Base-by-base conservation (phyloP, 2,797 vertebrate genomes). In the Neolamprologus multifasciatus region DNA sequence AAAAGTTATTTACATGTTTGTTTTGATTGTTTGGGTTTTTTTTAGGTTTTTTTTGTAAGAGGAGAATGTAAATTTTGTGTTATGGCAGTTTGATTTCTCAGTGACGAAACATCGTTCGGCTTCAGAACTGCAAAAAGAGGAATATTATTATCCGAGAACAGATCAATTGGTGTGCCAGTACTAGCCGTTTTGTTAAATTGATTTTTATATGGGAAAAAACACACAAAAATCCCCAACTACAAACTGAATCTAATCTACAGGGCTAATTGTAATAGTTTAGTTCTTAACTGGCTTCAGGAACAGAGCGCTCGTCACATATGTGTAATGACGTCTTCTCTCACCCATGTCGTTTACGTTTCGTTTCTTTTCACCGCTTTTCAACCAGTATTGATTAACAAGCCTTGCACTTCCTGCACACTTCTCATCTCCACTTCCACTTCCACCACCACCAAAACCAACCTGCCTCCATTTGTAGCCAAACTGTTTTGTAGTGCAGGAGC, bases 31-130 rank as follows among this genome's bases (percentile, higher is more conserved):
- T 84, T 81, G n/a, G n/a, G 91, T 31, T 31, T 7, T 29, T n/a
- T 36, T 17, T 5, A 1, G 83, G 79, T 90, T 5, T 33, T 19
- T 69, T 40, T 71, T 93, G 87, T 86, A 89, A 89, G 86, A 88
- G 93, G 95, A 97, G 96, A 97, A 97, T 98, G 97, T 97, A 97
- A 14, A 96, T 96, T 97, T 96, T 84, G 54, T 84, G 74, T 92
- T 88, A 96, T 96, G 93, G 93, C 95, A 95, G 92, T 97, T 97
- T 91, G 95, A 96, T 97, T 97, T 97, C 95, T 97, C 95, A 96
- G 82, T 95, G 96, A 96, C 57, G 95, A 96, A 95, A 95, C 79
- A 55, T 92, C 94, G 92, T 96, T 96, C 94, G 96, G 94, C 96
- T 97, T 96, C 96, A 97, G 92, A 95, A 96, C 95, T 94, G 78